Base-by-base conservation (phyloP, 2,113 vertebrate genomes). In the Xyrauchen texanus region DNA sequence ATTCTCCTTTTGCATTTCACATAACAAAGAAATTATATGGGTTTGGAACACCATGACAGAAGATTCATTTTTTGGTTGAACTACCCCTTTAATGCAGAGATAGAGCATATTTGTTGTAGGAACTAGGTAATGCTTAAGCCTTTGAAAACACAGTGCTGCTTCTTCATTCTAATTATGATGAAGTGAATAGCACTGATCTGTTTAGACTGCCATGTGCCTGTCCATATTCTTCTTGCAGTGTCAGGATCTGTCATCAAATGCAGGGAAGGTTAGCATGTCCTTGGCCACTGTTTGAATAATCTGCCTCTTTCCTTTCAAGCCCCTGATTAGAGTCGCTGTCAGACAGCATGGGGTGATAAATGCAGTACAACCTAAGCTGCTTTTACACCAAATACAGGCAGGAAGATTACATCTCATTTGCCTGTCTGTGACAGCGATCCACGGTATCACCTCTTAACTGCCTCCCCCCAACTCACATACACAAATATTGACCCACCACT, bases 211-310 rank as follows among this genome's bases (percentile, higher is more conserved):
- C 9, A 57, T 52, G 5, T 58, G 13, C 7, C 60, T 9, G 77
- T 79, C 15, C 21, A 42, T 61, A 53, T 61, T 67, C 9, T 53
- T 68, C 7, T 46, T 65, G 53, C 67, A 83, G 85, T 85, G 84
- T 89, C 90, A 85, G 82, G 57, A 45, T 60, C 67, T 86, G 89
- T 91, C 87, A 89, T 87, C 87, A 83, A 87, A 81, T 69, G 77
- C 81, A 66, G 82, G 86, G 88, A 89, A 90, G 89, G 90, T 90
- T 87, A 88, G 79, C 88, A 61, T 85, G 90, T 88, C 90, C 91
- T 93, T 92, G 90, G 83, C 84, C 86, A 79, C 85, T 83, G 83
- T 86, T 87, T 88, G 87, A 89, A 91, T 91, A 89, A 91, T 89
- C 84, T 87, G 61, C 57, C 68, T 72, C 51, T 81, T 78, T 69